Conservation (phyloP, 2,888 invertebrate species). For the Rotaria macrura region DNA sequence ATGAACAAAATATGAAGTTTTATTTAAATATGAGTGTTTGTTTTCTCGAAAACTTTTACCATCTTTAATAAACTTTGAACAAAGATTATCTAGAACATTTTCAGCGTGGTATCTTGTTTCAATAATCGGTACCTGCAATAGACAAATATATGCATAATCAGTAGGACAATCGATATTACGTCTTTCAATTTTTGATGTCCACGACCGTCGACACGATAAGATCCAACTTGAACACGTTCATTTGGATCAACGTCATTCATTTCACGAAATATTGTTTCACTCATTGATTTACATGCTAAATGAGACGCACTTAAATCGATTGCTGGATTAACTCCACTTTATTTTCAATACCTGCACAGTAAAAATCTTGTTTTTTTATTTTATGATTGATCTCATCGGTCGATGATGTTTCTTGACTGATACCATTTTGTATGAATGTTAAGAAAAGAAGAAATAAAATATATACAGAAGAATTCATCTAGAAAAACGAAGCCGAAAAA, state of each 20-base stretch:
- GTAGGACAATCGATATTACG: background rate
- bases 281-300: conserved; percentile 18
- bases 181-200: conserved; percentile 23
- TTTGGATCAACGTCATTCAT: conserved; percentile 4
- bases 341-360: background rate
- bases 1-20: too few relatives aligned
- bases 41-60: background rate
- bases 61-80: background rate
- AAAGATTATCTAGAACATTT: background rate
- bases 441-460: background rate
- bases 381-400: background rate
- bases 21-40: background rate
- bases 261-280: background rate
- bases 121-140: background rate
- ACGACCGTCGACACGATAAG: conserved; percentile 1
- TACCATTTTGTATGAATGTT: background rate
- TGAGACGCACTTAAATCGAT: background rate
- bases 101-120: conserved; percentile 9
- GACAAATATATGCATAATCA: background rate
- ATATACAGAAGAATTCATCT: background rate
- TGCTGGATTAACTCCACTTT: too few relatives aligned
- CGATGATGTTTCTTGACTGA: background rate
- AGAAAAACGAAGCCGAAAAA: background rate
- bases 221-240: conserved; percentile 15
- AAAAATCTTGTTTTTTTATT: background rate